Percentiles rank a stretch among this genome's conserved stretches.
phyloP scores from a whole-genome alignment of 2,113 vertebrate genomes.

The Eulemur macaco region DNA sequence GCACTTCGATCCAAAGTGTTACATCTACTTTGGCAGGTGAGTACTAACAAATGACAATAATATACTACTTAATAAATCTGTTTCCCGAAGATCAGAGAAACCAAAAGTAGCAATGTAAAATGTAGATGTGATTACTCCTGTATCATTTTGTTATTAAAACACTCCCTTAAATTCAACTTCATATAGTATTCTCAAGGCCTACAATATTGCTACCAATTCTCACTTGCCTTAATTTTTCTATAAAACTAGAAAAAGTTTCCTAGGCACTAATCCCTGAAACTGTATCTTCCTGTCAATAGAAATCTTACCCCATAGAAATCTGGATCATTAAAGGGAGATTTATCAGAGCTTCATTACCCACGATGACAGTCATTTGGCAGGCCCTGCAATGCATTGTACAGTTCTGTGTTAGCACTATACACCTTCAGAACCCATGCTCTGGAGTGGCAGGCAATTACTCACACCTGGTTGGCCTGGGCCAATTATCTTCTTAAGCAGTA shows the following conservation, averaged over 20 bases:
- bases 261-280: not conserved
- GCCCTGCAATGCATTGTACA: not conserved
- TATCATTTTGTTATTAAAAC: not conserved
- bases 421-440: not conserved
- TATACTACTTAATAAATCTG: not conserved
- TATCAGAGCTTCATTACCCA: not conserved
- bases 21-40: not conserved
- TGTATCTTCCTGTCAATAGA: not conserved
- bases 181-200: not conserved
- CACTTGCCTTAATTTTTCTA: not conserved
- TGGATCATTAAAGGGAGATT: conserved; percentile 14
- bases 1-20: not conserved
- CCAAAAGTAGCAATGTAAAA: not conserved
- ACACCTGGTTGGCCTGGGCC: not conserved
- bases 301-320: conserved; percentile 22
- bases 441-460: not conserved
- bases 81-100: not conserved
- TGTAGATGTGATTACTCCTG: not conserved
- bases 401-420: not conserved
- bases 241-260: not conserved
- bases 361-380: not conserved
- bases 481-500: not conserved
- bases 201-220: not conserved
- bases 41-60: not conserved
- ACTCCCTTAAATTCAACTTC: not conserved